Conservation (phyloP, 2,113 vertebrate species). For the Potamarius usumacintae region DNA sequence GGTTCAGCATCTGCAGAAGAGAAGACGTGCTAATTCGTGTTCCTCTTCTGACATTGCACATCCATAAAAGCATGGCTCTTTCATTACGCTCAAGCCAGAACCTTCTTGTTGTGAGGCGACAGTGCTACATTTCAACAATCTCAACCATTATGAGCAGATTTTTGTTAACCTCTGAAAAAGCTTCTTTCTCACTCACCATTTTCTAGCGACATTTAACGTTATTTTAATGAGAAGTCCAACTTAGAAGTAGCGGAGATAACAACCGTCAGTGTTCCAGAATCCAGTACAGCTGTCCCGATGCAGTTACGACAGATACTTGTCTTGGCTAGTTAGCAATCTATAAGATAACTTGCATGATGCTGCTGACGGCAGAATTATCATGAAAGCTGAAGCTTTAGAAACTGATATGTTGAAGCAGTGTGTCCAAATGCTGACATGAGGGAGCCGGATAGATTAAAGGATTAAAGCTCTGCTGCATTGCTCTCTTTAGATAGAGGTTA, state of each 20-base stretch:
- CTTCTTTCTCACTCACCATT: too few species aligned
- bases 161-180: too few species aligned
- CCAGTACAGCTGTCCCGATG: background rate
- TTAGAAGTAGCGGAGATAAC: background rate
- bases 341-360: background rate
- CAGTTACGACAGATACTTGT: background rate
- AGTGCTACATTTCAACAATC: too few species aligned
- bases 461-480: background rate
- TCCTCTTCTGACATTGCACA: too few species aligned
- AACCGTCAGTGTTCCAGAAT: background rate
- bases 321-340: background rate
- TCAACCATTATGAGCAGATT: too few species aligned
- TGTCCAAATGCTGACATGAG: background rate
- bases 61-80: too few species aligned
- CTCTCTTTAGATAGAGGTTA: background rate
- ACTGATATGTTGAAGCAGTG: background rate
- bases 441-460: background rate
- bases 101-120: too few species aligned
- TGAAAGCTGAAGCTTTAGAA: background rate
- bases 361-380: background rate
- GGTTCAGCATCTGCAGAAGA: too few species aligned
- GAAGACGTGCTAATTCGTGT: too few species aligned
- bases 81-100: too few species aligned
- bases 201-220: background rate
- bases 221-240: background rate